phyloP scores from a whole-genome alignment of 2,113 vertebrate genomes.

The Coracopsis vasa region DNA sequence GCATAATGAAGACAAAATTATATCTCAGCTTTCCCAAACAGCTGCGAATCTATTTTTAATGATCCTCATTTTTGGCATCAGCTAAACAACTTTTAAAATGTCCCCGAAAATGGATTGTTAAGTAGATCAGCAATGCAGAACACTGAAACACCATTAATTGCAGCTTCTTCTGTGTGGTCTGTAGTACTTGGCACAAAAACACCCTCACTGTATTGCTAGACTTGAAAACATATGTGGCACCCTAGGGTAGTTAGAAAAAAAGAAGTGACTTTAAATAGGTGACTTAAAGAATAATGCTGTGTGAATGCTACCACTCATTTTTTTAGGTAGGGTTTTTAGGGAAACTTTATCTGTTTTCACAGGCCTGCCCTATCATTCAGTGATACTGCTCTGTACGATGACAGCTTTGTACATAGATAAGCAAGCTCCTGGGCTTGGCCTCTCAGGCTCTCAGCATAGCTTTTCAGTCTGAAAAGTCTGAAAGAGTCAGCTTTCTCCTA shows the following conservation, averaged over 20 bases:
- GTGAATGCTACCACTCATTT: background rate
- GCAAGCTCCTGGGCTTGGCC: background rate
- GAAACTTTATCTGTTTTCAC: slow-evolving; percentile 51
- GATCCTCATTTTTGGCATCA: slow-evolving; percentile 81
- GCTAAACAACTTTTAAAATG: slow-evolving; percentile 81
- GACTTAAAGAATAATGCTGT: slow-evolving; percentile 16
- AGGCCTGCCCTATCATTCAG: slow-evolving; percentile 40
- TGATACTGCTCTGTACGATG: background rate
- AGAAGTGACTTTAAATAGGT: slow-evolving; percentile 43
- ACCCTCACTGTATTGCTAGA: background rate
- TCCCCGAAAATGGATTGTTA: slow-evolving; percentile 80
- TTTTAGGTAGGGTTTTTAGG: background rate
- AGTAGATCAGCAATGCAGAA: slow-evolving; percentile 75
- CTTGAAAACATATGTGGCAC: slow-evolving; percentile 21
- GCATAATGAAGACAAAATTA: slow-evolving; percentile 84
- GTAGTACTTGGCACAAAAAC: slow-evolving; percentile 25
- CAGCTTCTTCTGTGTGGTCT: slow-evolving; percentile 69
- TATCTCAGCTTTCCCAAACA: slow-evolving; percentile 80
- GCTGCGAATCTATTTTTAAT: slow-evolving; percentile 85
- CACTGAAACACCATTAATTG: slow-evolving; percentile 73
- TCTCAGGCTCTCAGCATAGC: background rate
- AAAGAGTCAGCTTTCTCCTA: slow-evolving; percentile 3
- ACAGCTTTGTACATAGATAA: slow-evolving; percentile 51
- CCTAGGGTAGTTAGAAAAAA: slow-evolving; percentile 20
- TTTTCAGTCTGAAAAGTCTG: background rate